Evolutionary conservation across 1,140 invertebrate species (phyloP), one percentile per base, ranked within the genome.

Genomic region (Homalodisca vitripennis): DNA sequence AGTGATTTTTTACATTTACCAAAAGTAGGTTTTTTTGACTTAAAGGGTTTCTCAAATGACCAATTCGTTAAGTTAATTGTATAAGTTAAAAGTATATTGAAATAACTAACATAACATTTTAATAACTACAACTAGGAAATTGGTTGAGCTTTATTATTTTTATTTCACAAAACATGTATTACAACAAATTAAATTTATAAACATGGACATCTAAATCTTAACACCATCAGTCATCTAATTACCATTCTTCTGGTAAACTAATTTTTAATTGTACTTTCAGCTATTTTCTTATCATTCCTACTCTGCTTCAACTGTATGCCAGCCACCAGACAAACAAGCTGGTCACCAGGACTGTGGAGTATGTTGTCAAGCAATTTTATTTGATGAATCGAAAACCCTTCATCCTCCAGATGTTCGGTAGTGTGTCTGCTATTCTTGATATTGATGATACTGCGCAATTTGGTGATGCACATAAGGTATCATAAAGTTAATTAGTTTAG

Each of bases 401-500:
- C 77, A 95, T 99, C 71, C 83, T 99, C 24, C 94, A 99, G 86
- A 97, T 99, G 95, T 99, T 99, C 83, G 98, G 98, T 3, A 97
- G 94, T 55, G 92, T 98, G 1, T 98, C 98, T 0, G 92, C 96
- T 1, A 94, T 99, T 75, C 83, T 99, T 31, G 97, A 99, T 78
- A 94, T 92, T 1, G 96, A 99, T 78, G 91, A 92, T 76, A 88
- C 89, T 68, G 89, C 89, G 57, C 86, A 89, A 3, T 92, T 90
- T 77, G 93, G 93, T 1, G 93, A 97, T 80, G 93, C 92, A 20
- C 94, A 93, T 76, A 97, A 97, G 81, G 92, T 92, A 62, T 34
- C 6, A 17, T 20, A 32, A 17, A 53, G n/a, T 27, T 62, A 13
- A 29, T 62, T 70, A 32, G 10, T 53, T 10, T 26, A 10, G 10